These are phyloP conservation scores for Eremophila alpestris DNA, from an alignment of 2,797 vertebrate species.

Conservation along the genomic window DNA sequence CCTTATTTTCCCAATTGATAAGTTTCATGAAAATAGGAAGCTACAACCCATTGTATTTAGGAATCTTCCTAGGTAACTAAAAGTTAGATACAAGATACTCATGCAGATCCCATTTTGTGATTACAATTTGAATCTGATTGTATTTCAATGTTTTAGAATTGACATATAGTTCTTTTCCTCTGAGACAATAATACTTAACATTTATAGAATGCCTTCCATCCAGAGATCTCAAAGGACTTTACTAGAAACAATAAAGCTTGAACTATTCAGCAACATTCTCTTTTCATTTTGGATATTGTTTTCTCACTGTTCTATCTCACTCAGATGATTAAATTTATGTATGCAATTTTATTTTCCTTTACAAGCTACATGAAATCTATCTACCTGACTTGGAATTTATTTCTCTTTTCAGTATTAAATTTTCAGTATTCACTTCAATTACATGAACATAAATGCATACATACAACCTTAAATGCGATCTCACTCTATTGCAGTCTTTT, in stretches of 20 bases:
- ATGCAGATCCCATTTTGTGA: background rate
- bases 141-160: background rate
- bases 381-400: background rate
- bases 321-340: background rate
- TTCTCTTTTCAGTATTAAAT: background rate
- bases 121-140: background rate
- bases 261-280: background rate
- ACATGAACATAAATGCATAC: background rate
- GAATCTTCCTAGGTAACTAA: background rate
- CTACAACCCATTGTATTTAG: background rate
- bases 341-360: background rate
- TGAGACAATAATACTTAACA: background rate
- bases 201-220: background rate
- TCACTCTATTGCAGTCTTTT: background rate
- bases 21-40: background rate
- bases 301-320: background rate
- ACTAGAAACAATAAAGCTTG: background rate
- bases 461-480: background rate
- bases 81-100: background rate
- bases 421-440: background rate
- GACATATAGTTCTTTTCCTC: background rate
- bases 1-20: background rate
- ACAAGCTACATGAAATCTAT: background rate
- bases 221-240: background rate
- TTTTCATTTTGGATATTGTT: constrained; percentile 8